Conservation (phyloP, 2,113 vertebrate genomes). For the Myotis brandtii region DNA sequence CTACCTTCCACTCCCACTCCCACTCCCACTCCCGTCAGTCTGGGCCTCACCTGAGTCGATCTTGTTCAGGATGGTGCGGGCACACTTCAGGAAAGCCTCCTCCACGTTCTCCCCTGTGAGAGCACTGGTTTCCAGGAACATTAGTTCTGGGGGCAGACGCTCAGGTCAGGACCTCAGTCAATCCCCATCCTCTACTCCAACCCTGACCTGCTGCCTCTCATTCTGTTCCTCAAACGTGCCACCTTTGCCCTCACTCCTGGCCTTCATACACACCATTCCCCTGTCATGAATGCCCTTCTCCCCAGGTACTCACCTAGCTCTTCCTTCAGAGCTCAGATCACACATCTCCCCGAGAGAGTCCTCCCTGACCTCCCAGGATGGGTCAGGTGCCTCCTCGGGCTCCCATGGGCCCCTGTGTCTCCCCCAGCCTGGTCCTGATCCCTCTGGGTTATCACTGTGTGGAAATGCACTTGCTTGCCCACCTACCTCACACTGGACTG, state of each 20-base stretch:
- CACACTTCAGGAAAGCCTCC: constrained; percentile 95
- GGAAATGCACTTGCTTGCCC: not conserved
- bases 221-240: not conserved
- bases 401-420: not conserved
- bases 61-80: constrained; percentile 94
- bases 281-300: not conserved
- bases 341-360: not conserved
- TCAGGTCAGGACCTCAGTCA: not conserved
- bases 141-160: constrained; percentile 86
- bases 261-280: not conserved
- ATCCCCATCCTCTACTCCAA: not conserved
- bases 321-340: not conserved
- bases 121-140: constrained; percentile 96
- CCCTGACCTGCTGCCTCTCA: not conserved
- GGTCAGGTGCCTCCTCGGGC: not conserved
- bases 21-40: accelerated
- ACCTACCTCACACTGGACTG: no score
- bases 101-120: constrained; percentile 96
- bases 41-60: constrained; percentile 92
- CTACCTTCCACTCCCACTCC: not conserved
- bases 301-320: no score
- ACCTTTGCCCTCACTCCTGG: not conserved
- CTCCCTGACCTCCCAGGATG: not conserved
- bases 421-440: not conserved
- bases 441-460: not conserved